Base-by-base conservation (phyloP, 2,888 invertebrate genomes). In the Argyresthia albistria region DNA sequence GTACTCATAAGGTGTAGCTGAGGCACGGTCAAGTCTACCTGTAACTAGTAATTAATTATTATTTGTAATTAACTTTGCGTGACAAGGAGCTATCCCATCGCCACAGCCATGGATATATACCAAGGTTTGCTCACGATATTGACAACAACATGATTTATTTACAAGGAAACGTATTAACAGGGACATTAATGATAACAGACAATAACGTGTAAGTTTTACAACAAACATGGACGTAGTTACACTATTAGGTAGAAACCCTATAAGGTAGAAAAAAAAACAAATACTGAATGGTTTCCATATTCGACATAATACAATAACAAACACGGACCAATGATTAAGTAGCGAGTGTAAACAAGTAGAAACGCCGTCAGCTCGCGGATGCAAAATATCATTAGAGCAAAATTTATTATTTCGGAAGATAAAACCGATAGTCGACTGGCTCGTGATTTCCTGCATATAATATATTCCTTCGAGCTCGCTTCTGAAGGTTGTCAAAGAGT, bases 371-470 rank as follows among this genome's bases (percentile, higher is more conserved):
- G 43, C 8, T 64, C 60, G 66, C 77, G 78, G 76, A 82, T 76
- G 76, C 74, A 69, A 81, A 82, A 76, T 76, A 76, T 81, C 77
- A 78, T 82, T 81, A 78, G 67, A 69, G 69, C 67, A 70, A 69
- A 80, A 84, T 82, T 80, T 83, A 83, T 80, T 79, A 81, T 80
- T 82, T 83, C 76, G 67, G 73, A 82, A 78, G 81, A 84, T 83
- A 84, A 81, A 86, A 82, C 77, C 80, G 75, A 72, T 70, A 70
- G 69, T 75, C 72, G 76, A 70, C 70, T 67, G 65, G 73, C 65
- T 80, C 80, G 81, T 83, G 84, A 83, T 83, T 84, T 86, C 86
- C 84, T 83, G 80, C 71, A 71, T 76, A 67, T 83, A 84, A 84
- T 83, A 71, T 83, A 84, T 84, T 78, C 82, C 63, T 70, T 67